Percentiles rank a stretch among this genome's conserved stretches.
Conservation (phyloP, 2,113 vertebrate species). For the Ellobius talpinus region DNA sequence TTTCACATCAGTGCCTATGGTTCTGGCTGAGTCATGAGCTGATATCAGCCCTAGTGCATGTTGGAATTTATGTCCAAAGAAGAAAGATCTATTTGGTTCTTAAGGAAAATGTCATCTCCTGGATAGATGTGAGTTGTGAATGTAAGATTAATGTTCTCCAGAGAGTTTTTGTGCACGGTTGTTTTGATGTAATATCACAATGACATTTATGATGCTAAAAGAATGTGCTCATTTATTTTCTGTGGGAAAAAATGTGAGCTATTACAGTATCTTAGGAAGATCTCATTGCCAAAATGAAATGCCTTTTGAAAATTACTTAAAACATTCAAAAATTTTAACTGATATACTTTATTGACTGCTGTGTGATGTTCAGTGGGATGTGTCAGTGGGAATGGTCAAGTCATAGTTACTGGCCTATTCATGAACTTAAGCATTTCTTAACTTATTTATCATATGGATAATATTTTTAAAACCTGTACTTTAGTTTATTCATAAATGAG, state of each 20-base stretch:
- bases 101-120: slow-evolving; percentile 23
- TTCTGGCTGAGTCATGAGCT: background rate
- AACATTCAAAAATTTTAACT: background rate
- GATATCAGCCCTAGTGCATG: background rate
- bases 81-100: slow-evolving; percentile 56
- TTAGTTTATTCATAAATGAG: background rate
- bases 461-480: background rate
- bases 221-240: slow-evolving; percentile 62
- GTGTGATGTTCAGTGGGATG: background rate
- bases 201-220: slow-evolving; percentile 53
- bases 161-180: slow-evolving; percentile 30
- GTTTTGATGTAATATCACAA: slow-evolving; percentile 7
- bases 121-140: slow-evolving; percentile 32
- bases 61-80: slow-evolving; percentile 54
- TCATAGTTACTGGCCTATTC: background rate
- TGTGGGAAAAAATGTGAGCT: background rate
- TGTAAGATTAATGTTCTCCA: slow-evolving; percentile 32
- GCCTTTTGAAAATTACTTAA: background rate
- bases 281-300: slow-evolving; percentile 12
- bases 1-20: background rate
- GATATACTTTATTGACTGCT: background rate
- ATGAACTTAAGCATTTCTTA: background rate
- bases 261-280: slow-evolving; percentile 46
- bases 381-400: background rate
- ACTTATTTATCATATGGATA: background rate